These are phyloP conservation scores for Cyprinodon tularosa DNA, from an alignment of 2,113 vertebrate genomes.

Conservation along the genomic window DNA sequence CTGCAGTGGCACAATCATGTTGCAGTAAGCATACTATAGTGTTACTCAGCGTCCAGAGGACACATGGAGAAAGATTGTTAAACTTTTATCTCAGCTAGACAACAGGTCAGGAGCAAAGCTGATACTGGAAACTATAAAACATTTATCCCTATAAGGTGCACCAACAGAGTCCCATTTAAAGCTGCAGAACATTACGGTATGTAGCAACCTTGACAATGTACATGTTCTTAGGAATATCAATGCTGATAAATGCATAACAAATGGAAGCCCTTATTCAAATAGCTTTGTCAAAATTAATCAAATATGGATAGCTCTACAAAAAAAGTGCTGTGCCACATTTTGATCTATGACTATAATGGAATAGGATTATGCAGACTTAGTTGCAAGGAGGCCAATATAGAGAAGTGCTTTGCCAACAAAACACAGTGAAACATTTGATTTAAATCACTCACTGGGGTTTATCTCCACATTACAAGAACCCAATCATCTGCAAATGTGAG, in stretches of 20 bases:
- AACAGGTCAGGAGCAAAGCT: slow-evolving; percentile 34
- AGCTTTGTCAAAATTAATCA: neutral
- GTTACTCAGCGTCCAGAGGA: slow-evolving; percentile 9
- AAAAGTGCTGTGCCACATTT: neutral
- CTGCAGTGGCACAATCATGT: slow-evolving; percentile 16
- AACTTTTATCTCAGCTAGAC: slow-evolving; percentile 45
- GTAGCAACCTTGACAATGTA: slow-evolving; percentile 1
- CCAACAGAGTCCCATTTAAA: slow-evolving; percentile 13
- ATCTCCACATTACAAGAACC: neutral
- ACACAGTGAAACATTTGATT: neutral
- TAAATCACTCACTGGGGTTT: neutral
- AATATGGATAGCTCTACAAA: slow-evolving; percentile 1
- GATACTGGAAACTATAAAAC: slow-evolving; percentile 48
- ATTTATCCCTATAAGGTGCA: slow-evolving; percentile 5
- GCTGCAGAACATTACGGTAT: slow-evolving; percentile 31
- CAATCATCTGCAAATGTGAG: neutral
- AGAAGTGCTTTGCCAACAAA: neutral
- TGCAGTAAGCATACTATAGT: slow-evolving; percentile 39
- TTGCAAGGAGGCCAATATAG: neutral
- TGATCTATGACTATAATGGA: neutral
- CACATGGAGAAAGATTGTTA: slow-evolving; percentile 26
- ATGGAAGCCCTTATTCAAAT: slow-evolving; percentile 21
- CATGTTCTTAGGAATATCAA: slow-evolving; percentile 28
- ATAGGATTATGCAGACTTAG: neutral
- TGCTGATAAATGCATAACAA: neutral